phyloP scores from a whole-genome alignment of 2,888 invertebrate species.

The Drosophila neoperkinsi region DNA sequence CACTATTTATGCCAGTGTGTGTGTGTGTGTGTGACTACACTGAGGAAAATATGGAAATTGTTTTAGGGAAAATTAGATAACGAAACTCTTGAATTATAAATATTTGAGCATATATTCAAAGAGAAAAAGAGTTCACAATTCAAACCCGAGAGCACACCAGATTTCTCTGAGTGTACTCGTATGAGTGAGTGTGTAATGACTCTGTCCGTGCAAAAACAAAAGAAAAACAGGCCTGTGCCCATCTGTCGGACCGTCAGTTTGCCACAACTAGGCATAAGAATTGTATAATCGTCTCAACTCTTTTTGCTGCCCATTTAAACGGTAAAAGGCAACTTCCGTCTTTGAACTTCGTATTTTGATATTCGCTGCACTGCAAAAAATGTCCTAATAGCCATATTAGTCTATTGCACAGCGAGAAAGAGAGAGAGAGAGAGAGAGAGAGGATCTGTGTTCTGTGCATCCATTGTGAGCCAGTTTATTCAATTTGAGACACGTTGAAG shows the following conservation, averaged over 20 bases:
- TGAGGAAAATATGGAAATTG: not conserved
- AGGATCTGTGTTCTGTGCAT: slow-evolving; percentile 28
- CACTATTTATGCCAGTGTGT: slow-evolving; percentile 1
- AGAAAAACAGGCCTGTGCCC: slow-evolving; percentile 16
- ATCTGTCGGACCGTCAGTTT: slow-evolving; percentile 31
- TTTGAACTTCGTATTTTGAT: slow-evolving; percentile 57
- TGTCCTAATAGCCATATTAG: slow-evolving; percentile 70
- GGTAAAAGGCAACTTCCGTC: slow-evolving; percentile 74
- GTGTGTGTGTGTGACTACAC: slow-evolving; percentile 22
- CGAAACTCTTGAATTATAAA: not conserved
- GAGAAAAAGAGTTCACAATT: not conserved
- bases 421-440: slow-evolving; percentile 1
- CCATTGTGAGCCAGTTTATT: slow-evolving; percentile 23
- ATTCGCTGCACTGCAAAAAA: slow-evolving; percentile 37
- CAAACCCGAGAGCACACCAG: not conserved
- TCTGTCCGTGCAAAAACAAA: slow-evolving; percentile 13
- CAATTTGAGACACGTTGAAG: slow-evolving; percentile 47
- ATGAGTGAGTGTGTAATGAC: slow-evolving; percentile 19
- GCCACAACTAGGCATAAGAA: slow-evolving; percentile 15
- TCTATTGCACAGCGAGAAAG: not conserved
- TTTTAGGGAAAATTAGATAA: not conserved
- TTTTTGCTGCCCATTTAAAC: slow-evolving; percentile 43
- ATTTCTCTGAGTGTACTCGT: not conserved
- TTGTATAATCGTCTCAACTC: slow-evolving; percentile 34
- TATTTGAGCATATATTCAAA: not conserved